Evolutionary conservation across 2,797 vertebrate species (phyloP).

Genomic region (Enoplosus armatus): DNA sequence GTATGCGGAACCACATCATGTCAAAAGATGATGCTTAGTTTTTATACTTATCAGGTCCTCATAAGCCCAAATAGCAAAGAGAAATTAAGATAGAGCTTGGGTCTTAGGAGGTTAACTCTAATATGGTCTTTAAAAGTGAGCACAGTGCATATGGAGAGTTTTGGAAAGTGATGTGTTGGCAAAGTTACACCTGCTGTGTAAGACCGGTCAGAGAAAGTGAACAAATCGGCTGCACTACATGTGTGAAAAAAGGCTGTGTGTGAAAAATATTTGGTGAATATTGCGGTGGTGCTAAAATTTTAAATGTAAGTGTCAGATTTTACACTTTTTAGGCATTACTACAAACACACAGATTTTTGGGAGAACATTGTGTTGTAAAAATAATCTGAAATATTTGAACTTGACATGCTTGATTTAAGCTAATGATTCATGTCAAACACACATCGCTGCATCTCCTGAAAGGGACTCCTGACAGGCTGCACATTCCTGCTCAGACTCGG

Average conservation of each 20-base stretch:
- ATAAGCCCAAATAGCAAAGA: no score
- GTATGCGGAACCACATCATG: no score
- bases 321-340: background rate
- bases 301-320: no score
- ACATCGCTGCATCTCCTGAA: background rate
- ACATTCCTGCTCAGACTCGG: background rate
- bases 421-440: background rate
- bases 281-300: no score
- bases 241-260: background rate
- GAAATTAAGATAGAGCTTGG: no score
- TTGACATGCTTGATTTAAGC: background rate
- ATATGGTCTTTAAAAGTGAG: background rate
- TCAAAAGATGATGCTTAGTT: no score
- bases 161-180: background rate
- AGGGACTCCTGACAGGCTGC: background rate
- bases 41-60: no score
- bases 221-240: background rate
- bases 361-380: background rate
- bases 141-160: background rate
- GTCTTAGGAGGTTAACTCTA: no score
- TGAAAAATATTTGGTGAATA: background rate
- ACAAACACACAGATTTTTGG: background rate
- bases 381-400: background rate
- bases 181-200: background rate
- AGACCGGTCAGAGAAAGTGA: background rate